Conservation (phyloP, 1,140 invertebrate genomes). For the Drosophila miranda region DNA sequence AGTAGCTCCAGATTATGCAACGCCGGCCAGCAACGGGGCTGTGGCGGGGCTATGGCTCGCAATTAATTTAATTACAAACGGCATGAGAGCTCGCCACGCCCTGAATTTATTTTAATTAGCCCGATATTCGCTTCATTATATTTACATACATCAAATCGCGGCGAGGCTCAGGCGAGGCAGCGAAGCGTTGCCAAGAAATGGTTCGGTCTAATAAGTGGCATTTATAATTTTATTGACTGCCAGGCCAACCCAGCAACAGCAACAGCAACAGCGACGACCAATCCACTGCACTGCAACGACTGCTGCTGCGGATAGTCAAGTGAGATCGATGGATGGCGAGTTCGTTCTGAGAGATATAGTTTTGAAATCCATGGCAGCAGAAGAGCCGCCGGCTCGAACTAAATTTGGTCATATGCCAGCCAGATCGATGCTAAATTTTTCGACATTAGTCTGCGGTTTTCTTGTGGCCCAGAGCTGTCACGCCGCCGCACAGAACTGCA, state of each 20-base stretch:
- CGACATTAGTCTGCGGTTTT: conserved; percentile 68
- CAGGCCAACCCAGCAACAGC: conserved; percentile 32
- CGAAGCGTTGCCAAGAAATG: conserved; percentile 60
- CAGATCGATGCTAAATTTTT: conserved; percentile 60
- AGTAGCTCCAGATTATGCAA: conserved; percentile 49
- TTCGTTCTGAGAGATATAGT: conserved; percentile 64
- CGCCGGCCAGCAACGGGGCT: conserved; percentile 14
- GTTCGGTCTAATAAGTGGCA: conserved; percentile 69
- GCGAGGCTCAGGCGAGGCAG: conserved; percentile 21
- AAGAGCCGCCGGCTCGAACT: conserved; percentile 52
- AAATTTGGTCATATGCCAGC: conserved; percentile 62
- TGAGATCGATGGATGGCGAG: conserved; percentile 36
- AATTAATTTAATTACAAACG: conserved; percentile 72
- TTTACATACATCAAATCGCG: conserved; percentile 38
- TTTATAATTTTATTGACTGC: conserved; percentile 78
- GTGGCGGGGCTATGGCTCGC: conserved; percentile 29
- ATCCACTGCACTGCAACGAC: background rate
- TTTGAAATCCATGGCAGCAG: conserved; percentile 69
- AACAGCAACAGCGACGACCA: conserved; percentile 17
- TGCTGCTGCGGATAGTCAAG: conserved; percentile 11
- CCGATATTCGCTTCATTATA: conserved; percentile 62
- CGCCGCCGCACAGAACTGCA: conserved; percentile 46
- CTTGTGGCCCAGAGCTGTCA: conserved; percentile 69
- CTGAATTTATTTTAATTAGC: conserved; percentile 72
- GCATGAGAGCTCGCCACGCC: conserved; percentile 67